Evolutionary conservation across 2,113 vertebrate genomes (phyloP), one percentile per base, ranked within the genome.

Genomic region (Siniperca knerii): DNA sequence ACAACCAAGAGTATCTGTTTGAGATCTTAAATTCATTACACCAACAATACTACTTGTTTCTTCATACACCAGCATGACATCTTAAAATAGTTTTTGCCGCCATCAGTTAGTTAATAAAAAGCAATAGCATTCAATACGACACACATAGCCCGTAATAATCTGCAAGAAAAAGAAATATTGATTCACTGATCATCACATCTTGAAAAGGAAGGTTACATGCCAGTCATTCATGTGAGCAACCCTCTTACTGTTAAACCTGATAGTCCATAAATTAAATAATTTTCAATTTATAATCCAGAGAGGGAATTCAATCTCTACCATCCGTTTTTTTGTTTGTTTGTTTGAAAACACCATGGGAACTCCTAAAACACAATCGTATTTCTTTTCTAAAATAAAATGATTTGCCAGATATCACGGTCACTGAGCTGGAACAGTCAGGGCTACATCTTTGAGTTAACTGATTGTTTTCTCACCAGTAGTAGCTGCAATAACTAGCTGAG

Each of bases 401-500:
- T 76, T 68, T 33, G 35, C 72, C 20, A 11, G 52, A 61, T 61
- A 61, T 44, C 13, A 60, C 0, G 48, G 46, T 77, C 25, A 57
- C 44, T 50, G 62, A 64, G 61, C 55, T 48, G 74, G 35, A 78
- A 57, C 13, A 55, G 68, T 71, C 58, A 35, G 20, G 52, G 23
- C 57, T 42, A 42, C 60, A 65, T 48, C 20, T 76, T 54, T 71
- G 12, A 60, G 52, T 66, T 66, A 57, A 66, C 67, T 16, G 61
- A 78, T 78, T 54, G 62, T 72, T 61, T 75, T 68, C 69, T 81
- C 44, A 50, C 68, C 48, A 66, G 33, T 7, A 4, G 37, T 12
- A 21, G 42, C 73, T 84, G 84, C 52, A 77, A n/a, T 86, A 62
- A 77, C n/a, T 54, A 16, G 55, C 66, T 54, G 33, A 65, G 67